These are phyloP conservation scores for Morinoia aosen DNA, from an alignment of 2,888 invertebrate species.

Conservation along the genomic window DNA sequence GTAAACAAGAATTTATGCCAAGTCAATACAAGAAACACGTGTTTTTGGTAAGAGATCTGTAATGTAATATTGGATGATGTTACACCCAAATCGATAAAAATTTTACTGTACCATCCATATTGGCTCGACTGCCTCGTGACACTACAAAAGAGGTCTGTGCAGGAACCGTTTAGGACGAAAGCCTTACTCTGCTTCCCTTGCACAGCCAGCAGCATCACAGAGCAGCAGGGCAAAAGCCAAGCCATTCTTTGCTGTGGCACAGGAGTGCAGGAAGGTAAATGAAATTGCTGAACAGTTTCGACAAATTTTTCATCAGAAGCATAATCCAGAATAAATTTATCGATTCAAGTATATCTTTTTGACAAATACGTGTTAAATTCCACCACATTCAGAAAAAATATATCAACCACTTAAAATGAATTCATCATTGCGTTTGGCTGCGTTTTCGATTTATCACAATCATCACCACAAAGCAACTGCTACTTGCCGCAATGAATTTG, in stretches of 20 bases:
- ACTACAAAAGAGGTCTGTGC: constrained; percentile 25
- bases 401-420: too few species aligned
- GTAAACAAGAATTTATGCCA: not conserved
- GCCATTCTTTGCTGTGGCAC: constrained; percentile 32
- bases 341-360: too few species aligned
- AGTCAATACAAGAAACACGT: not conserved
- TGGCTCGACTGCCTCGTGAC: constrained; percentile 44
- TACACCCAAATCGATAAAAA: not conserved
- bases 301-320: too few species aligned
- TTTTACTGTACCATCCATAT: constrained; percentile 20
- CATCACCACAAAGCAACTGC: too few species aligned
- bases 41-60: not conserved
- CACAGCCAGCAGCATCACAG: constrained; percentile 59
- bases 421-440: too few species aligned
- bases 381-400: too few species aligned
- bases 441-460: too few species aligned
- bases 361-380: too few species aligned
- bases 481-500: too few species aligned
- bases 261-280: not conserved
- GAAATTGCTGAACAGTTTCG: too few species aligned
- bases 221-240: constrained; percentile 52
- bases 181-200: constrained; percentile 61
- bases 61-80: too few species aligned
- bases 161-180: constrained; percentile 52
- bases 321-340: too few species aligned